Conservation (phyloP, 2,113 vertebrate genomes). For the Illadopsis cleaveri region DNA sequence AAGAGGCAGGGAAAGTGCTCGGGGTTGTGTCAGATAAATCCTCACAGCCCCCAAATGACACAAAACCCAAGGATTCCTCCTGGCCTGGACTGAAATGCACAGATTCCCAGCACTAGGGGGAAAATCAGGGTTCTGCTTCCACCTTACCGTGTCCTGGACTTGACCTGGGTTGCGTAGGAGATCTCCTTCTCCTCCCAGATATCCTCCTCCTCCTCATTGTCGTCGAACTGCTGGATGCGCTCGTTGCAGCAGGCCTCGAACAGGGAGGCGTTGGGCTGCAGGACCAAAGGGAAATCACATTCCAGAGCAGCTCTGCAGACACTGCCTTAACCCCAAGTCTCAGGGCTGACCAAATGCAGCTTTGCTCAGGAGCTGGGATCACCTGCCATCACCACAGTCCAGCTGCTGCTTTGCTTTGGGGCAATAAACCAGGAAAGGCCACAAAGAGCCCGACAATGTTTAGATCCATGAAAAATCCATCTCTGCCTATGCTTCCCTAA, state of each 20-base stretch:
- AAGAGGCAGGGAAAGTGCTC: rapidly evolving
- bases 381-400: not conserved
- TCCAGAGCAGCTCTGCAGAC: not conserved
- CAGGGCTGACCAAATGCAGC: not conserved
- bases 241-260: conserved; percentile 96
- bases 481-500: not conserved
- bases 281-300: not conserved
- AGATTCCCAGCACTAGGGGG: rapidly evolving
- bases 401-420: not conserved
- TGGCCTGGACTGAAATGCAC: rapidly evolving
- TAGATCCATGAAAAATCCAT: rapidly evolving
- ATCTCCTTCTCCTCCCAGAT: conserved; percentile 95
- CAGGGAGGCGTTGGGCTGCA: conserved; percentile 87
- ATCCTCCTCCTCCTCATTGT: conserved; percentile 90
- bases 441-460: not conserved
- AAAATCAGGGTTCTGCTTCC: rapidly evolving
- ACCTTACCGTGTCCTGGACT: conserved; percentile 88
- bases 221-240: conserved; percentile 91
- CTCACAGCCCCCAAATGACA: not conserved
- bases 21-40: not conserved
- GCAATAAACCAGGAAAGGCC: not conserved
- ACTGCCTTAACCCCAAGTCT: rapidly evolving
- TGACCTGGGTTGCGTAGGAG: conserved; percentile 85
- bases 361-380: not conserved
- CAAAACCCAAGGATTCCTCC: not conserved